phyloP scores from a whole-genome alignment of 2,888 invertebrate species.

The Resseliella maxima region DNA sequence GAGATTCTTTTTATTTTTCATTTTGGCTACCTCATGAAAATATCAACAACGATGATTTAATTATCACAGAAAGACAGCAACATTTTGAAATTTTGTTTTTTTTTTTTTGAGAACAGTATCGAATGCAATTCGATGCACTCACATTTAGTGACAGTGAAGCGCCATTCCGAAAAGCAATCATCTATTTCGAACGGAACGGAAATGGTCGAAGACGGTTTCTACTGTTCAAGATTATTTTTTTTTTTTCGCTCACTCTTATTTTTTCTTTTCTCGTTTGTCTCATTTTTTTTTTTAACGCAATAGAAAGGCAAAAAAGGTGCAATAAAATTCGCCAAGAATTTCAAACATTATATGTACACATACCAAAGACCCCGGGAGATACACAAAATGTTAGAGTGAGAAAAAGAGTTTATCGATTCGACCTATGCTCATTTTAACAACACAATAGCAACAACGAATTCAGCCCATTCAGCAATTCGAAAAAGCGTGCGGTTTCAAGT shows the following conservation, averaged over 20 bases:
- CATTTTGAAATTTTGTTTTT: neutral
- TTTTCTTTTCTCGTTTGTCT: neutral
- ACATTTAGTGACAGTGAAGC: neutral
- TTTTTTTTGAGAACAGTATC: neutral
- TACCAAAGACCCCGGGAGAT: neutral
- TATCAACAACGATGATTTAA: neutral
- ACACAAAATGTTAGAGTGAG: no score
- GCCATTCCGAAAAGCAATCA: neutral
- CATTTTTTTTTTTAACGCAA: neutral
- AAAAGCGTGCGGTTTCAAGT: neutral
- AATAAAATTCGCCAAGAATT: neutral
- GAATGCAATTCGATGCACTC: neutral
- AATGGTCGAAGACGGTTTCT: neutral
- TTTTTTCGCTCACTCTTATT: neutral
- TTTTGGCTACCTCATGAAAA: neutral
- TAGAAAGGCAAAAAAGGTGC: neutral
- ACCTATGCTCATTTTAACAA: neutral
- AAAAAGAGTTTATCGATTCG: constrained; percentile 4
- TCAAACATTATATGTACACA: neutral
- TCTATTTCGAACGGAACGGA: neutral
- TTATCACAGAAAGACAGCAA: neutral
- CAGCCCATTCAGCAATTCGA: neutral
- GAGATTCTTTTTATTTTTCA: constrained; percentile 17
- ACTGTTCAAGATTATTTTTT: neutral
- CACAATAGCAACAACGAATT: neutral